These are phyloP conservation scores for Amitus sp. DNA, from an alignment of 2,888 invertebrate genomes.

Conservation along the genomic window DNA sequence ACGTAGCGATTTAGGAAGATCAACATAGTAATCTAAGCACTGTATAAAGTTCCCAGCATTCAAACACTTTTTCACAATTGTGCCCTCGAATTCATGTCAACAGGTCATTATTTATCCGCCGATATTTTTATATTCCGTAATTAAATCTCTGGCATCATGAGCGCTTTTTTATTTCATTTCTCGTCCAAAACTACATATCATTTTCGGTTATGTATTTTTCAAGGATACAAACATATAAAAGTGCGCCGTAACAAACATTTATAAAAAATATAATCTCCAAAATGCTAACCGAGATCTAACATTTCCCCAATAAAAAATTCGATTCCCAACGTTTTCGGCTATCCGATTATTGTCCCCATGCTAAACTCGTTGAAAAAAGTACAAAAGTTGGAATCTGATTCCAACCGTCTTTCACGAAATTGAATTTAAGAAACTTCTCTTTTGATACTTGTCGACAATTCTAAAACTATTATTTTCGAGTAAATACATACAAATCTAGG, in stretches of 20 bases:
- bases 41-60: too few relatives aligned
- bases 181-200: too few relatives aligned
- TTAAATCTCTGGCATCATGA: background rate
- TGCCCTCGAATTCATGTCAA: background rate
- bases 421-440: background rate
- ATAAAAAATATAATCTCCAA: slow-evolving; percentile 2
- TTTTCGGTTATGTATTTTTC: background rate
- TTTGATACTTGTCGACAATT: background rate
- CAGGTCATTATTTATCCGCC: background rate
- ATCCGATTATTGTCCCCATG: too few relatives aligned
- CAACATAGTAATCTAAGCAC: too few relatives aligned
- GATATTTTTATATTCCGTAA: slow-evolving; percentile 4
- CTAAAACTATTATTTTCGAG: background rate
- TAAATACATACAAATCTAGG: background rate
- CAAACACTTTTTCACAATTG: too few relatives aligned
- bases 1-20: too few relatives aligned
- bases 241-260: background rate
- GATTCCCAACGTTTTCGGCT: too few relatives aligned
- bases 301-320: too few relatives aligned
- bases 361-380: too few relatives aligned
- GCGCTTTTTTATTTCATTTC: background rate
- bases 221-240: background rate
- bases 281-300: too few relatives aligned
- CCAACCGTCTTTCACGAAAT: too few relatives aligned
- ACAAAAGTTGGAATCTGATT: too few relatives aligned